These are phyloP conservation scores for Podabrus alpinus DNA, from an alignment of 2,888 invertebrate species.

Conservation along the genomic window DNA sequence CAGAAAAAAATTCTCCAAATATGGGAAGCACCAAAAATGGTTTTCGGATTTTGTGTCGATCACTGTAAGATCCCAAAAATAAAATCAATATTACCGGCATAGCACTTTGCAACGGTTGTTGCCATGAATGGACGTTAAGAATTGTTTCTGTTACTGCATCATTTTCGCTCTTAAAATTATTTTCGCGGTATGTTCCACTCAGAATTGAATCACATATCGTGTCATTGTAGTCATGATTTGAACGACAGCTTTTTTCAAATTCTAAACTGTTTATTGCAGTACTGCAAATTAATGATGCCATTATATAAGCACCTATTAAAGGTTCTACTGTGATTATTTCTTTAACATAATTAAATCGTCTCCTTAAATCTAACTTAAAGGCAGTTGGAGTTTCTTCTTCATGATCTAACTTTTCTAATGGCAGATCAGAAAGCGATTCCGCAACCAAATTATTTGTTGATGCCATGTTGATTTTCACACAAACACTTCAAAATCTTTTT, in stretches of 20 bases:
- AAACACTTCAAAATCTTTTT: not conserved
- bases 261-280: constrained; percentile 60
- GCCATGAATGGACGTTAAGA: constrained; percentile 55
- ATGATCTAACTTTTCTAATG: not conserved
- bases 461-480: constrained; percentile 37
- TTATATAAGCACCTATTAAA: constrained; percentile 46
- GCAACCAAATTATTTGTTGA: constrained; percentile 47
- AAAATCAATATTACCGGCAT: constrained; percentile 50
- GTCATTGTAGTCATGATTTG: constrained; percentile 58
- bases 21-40: constrained; percentile 52
- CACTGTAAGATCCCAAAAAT: constrained; percentile 54
- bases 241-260: constrained; percentile 62
- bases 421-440: constrained; percentile 40
- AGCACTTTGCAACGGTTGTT: constrained; percentile 46
- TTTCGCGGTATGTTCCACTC: constrained; percentile 19
- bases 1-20: constrained; percentile 54
- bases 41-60: constrained; percentile 52
- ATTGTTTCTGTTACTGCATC: constrained; percentile 55
- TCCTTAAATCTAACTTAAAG: constrained; percentile 13
- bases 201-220: constrained; percentile 58
- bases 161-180: constrained; percentile 52
- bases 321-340: constrained; percentile 53
- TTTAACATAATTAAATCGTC: constrained; percentile 27
- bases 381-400: constrained; percentile 34
- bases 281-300: constrained; percentile 44